Evolutionary conservation across 2,113 vertebrate species (phyloP), one percentile per base, ranked within the genome.

Genomic region (Centropus unirufus): DNA sequence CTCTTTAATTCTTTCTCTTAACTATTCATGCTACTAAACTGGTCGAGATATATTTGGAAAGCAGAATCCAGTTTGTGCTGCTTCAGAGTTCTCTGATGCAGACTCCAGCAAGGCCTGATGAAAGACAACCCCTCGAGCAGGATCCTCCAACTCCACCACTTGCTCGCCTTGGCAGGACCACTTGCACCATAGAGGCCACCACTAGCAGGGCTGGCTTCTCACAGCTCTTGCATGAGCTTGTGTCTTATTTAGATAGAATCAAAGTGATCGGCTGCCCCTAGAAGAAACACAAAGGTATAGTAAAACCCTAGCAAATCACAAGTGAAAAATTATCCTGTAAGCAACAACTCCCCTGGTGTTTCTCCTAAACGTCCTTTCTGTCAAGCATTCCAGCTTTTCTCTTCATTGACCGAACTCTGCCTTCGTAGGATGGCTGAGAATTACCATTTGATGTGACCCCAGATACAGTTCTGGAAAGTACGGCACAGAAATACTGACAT

Each of bases 1-100:
- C 16, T 91, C 49, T 91, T 85, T 73, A 76, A 87, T 85, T 90
- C 55, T 59, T 32, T 73, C 61, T 92, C 36, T 83, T 62, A 83
- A 74, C 70, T 94, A 88, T 58, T 93, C 55, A 70, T 27, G 47
- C 51, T 44, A 86, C 75, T 90, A 44, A 90, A 61, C 67, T 83
- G 59, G 62, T 79, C 77, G 75, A 87, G 67, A 77, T 80, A 34
- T 17, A 82, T 88, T 70, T 90, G 36, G 59, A 80, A 94, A 70
- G 40, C 39, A 90, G 42, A 90, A 91, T 69, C 87, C 63, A 66
- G 34, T 30, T 8, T 8, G 3, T 30, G 15, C 26, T 74, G 72
- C 46, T 78, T 83, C 63, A 77, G 34, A 80, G 32, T 26, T 73
- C 58, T 87, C 74, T 1, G 17, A 59, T 30, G 59, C 62, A 89